Evolutionary conservation across 2,888 invertebrate species (phyloP).

Genomic region (Dynastes tityus): DNA sequence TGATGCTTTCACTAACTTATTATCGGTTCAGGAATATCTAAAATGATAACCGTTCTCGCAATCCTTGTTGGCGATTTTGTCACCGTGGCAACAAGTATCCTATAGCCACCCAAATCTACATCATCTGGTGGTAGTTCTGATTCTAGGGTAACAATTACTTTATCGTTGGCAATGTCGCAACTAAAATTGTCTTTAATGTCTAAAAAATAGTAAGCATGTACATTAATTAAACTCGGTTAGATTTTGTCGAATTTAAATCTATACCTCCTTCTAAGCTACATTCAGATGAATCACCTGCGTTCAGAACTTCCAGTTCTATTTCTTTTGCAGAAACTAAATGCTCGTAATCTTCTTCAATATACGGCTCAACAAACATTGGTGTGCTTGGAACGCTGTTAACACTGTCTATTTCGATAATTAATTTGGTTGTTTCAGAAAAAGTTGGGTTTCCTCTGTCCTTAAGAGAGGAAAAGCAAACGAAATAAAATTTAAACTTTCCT

Average conservation of each 20-base stretch:
- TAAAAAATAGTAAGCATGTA: neutral
- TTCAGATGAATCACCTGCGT: neutral
- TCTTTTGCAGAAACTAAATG: neutral
- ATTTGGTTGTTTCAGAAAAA: conserved; percentile 42
- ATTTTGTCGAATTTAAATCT: neutral
- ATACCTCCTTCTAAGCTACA: conserved; percentile 4
- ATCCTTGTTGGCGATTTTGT: conserved; percentile 50
- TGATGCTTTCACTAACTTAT: conserved; percentile 23
- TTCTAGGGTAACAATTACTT: conserved; percentile 37
- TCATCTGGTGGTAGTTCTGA: conserved; percentile 63
- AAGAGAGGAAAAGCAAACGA: conserved; percentile 20
- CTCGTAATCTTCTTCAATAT: conserved; percentile 70
- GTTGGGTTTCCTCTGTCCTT: conserved; percentile 58
- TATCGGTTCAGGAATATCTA: conserved; percentile 67
- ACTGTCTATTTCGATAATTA: conserved; percentile 68
- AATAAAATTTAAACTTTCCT: too few relatives aligned
- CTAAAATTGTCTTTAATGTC: conserved; percentile 38
- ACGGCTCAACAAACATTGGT: conserved; percentile 70
- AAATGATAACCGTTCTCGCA: conserved; percentile 64
- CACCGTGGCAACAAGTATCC: neutral
- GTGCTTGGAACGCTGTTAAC: conserved; percentile 70
- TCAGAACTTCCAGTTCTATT: neutral
- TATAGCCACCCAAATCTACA: conserved; percentile 53
- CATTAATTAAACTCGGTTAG: neutral
- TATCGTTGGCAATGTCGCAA: neutral